Percentiles rank a stretch among this genome's conserved stretches.
Conservation (phyloP, 2,888 invertebrate species). For the Diaprepes abbreviatus region DNA sequence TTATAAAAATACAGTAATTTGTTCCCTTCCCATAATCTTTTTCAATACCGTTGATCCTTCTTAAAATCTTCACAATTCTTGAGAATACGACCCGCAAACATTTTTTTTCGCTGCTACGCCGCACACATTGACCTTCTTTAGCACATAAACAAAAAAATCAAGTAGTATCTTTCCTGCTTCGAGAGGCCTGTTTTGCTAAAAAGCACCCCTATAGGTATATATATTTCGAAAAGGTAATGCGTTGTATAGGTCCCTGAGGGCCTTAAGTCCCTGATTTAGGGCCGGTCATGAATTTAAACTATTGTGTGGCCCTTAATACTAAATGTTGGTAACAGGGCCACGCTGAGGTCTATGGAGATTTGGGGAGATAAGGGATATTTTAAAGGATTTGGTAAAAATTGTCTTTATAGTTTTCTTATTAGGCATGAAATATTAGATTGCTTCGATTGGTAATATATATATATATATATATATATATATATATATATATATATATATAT, state of each 20-base stretch:
- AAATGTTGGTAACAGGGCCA: conserved; percentile 14
- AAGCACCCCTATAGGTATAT: conserved; percentile 23
- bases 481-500: too few species aligned
- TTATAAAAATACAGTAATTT: too few species aligned
- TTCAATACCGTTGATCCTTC: too few species aligned
- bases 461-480: too few species aligned
- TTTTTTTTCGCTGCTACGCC: not conserved
- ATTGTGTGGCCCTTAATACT: conserved; percentile 28
- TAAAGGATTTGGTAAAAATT: conserved; percentile 10
- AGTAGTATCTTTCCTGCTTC: conserved; percentile 1
- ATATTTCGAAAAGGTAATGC: conserved; percentile 26
- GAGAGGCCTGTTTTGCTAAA: conserved; percentile 13
- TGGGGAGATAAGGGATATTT: conserved; percentile 9
- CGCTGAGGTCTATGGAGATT: conserved; percentile 12
- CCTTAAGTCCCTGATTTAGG: conserved; percentile 29
- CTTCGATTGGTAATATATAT: too few species aligned
- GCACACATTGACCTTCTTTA: conserved; percentile 13
- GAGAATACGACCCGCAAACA: not conserved
- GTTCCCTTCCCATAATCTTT: too few species aligned
- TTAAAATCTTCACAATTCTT: too few species aligned
- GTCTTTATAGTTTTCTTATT: too few species aligned
- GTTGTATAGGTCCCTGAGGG: conserved; percentile 15
- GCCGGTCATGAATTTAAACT: conserved; percentile 34
- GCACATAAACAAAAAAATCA: conserved; percentile 15
- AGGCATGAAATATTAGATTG: too few species aligned